Evolutionary conservation across 2,113 vertebrate genomes (phyloP), one percentile per base, ranked within the genome.

Genomic region (Rostratula benghalensis): DNA sequence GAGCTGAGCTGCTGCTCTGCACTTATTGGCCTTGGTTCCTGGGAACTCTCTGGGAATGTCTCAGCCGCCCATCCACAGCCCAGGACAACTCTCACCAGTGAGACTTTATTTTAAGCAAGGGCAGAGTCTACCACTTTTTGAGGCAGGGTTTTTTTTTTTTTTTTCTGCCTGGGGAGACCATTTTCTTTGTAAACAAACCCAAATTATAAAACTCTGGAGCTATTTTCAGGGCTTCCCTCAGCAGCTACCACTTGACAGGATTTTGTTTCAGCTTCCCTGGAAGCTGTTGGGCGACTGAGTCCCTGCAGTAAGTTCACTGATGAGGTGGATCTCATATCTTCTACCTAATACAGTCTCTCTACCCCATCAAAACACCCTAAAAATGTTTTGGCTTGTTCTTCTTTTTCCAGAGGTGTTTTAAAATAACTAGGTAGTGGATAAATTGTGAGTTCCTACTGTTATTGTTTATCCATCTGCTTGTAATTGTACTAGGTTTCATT

Each of bases 391-490:
- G 2, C 60, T 92, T 76, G 35, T 13, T 53, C 75, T 54, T 20
- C 5, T 75, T 83, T 82, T 65, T 88, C 23, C 59, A 93, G 63
- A 93, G 85, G 70, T 77, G 50, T 77, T 95, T 90, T 86, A 91
- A 83, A 90, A 90, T 33, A 88, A 25, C 31, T 79, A 73, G 30
- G 18, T 77, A 19, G n/a, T 60, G 39, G 31, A 90, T 73, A 61
- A 50, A 77, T 53, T 65, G 10, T 35, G 35, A 90, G 46, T 65
- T 85, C 45, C 22, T 78, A 77, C 67, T 90, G 70, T 85, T 91
- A 77, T 61, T 91, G 30, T 85, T 92, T 77, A 85, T 46, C 67
- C 82, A 85, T 91, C 78, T 91, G 80, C 82, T 90, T 96, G 39
- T 50, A 94, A 57, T 76, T 91, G 63, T 53, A 20, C 50, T 89